Evolutionary conservation across 1,140 invertebrate species (phyloP), one percentile per base, ranked within the genome.

Genomic region (Lordiphosa clarofinis): DNA sequence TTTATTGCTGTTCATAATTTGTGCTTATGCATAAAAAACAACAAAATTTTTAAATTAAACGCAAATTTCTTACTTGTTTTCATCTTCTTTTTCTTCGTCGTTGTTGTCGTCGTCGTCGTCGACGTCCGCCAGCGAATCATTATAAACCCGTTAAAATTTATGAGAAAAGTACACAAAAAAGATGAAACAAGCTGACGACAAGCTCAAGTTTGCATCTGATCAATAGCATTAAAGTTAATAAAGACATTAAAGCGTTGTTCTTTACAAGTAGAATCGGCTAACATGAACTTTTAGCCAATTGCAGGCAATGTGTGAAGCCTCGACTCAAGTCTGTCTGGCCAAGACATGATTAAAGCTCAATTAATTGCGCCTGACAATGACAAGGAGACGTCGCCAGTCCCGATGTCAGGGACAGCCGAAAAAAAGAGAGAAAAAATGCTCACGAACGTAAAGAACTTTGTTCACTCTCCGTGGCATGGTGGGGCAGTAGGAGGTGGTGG

Each of bases 331-430:
- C 38, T 31, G 12, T 31, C 63, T n/a, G 74, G 38, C 74, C 74
- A 79, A 73, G 74, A 79, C 74, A 78, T 73, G 75, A 73, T 79
- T 79, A 73, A 66, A 73, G 74, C 70, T 58, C 60, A 65, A 79
- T 79, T 74, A 79, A 79, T 70, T 69, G 56, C 53, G 55, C 49
- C 53, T 69, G 59, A 56, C 62, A 64, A 69, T 66, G 70, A 73
- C 69, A 73, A 57, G 65, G 56, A 63, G 69, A 52, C 42, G 70
- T 13, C 43, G 21, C 37, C 55, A 47, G 59, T 53, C 38, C 58
- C 49, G 55, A 73, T 67, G 63, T 76, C 73, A 71, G 73, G 66
- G 73, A 53, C 61, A 76, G 49, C 35, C 53, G 4, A 50, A 56
- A 65, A 64, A 52, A 43, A 36, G 36, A 31, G 28, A 28, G 0